Conservation (phyloP, 2,888 invertebrate species). For the Tenthredo amoena region DNA sequence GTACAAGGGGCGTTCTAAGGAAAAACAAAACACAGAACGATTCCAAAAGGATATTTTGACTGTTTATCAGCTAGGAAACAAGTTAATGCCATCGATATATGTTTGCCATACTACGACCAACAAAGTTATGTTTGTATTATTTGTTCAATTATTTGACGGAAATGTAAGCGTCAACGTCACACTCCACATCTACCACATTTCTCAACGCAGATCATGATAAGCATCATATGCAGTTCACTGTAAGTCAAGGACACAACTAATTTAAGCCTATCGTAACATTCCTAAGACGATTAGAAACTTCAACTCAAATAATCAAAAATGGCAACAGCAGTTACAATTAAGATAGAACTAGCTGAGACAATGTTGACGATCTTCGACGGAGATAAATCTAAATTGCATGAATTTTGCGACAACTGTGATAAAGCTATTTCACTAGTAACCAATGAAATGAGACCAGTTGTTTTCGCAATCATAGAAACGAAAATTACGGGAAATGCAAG, state of each 20-base stretch:
- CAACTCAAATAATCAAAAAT: not conserved
- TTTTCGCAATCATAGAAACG: slow-evolving; percentile 61
- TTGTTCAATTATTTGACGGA: too few species aligned
- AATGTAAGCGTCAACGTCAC: too few species aligned
- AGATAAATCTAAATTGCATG: slow-evolving; percentile 57
- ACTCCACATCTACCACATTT: not conserved
- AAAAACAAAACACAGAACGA: too few species aligned
- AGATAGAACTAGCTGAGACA: slow-evolving; percentile 55
- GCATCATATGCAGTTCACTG: not conserved
- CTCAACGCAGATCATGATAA: not conserved
- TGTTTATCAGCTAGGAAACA: too few species aligned
- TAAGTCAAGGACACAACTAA: not conserved
- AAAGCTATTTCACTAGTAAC: slow-evolving; percentile 48
- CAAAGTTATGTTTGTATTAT: too few species aligned
- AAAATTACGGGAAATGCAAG: slow-evolving; percentile 62
- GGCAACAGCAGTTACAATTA: slow-evolving; percentile 16
- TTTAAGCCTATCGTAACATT: not conserved
- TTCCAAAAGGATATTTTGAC: too few species aligned
- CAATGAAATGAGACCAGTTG: slow-evolving; percentile 48
- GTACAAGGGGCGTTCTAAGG: too few species aligned
- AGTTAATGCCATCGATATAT: too few species aligned
- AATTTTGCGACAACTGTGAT: slow-evolving; percentile 57
- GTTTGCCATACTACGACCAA: too few species aligned
- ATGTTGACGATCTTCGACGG: slow-evolving; percentile 57
- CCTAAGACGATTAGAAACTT: not conserved